Conservation (phyloP, 2,113 vertebrate species). For the Esox niger region DNA sequence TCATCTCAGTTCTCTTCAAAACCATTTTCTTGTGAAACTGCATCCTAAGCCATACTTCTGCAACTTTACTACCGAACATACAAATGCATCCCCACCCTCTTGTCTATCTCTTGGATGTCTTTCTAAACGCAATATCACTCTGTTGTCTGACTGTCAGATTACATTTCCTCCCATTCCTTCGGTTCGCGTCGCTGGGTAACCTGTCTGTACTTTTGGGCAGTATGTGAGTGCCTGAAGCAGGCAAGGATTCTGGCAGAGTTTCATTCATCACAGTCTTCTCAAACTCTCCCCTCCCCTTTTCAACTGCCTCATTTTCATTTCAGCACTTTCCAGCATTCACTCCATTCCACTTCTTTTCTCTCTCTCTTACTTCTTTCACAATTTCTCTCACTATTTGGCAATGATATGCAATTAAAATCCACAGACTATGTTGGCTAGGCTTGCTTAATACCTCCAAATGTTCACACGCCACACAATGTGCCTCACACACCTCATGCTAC, state of each 20-base stretch:
- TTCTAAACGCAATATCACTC: too few species aligned
- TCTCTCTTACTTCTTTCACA: background rate
- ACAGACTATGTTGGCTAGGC: conserved; percentile 86
- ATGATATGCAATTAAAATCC: conserved; percentile 79
- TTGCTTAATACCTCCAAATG: conserved; percentile 71
- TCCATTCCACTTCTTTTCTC: background rate
- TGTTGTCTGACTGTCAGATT: too few species aligned
- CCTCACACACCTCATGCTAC: background rate
- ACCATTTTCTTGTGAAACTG: too few species aligned
- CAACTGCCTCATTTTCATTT: conserved; percentile 16
- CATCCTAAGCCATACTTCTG: too few species aligned
- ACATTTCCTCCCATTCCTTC: background rate
- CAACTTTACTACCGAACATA: too few species aligned
- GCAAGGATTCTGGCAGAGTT: background rate
- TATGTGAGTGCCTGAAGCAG: background rate
- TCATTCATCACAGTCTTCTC: background rate
- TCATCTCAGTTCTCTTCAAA: too few species aligned
- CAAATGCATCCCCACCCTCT: too few species aligned
- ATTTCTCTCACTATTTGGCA: conserved; percentile 37
- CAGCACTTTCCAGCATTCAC: conserved; percentile 15
- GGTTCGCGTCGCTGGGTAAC: background rate
- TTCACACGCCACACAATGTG: conserved; percentile 62
- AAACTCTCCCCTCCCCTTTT: conserved; percentile 48
- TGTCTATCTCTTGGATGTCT: too few species aligned
- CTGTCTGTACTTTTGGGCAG: background rate